Percentiles rank a stretch among this genome's conserved stretches.
Conservation (phyloP, 2,797 vertebrate genomes). For the Balearica regulorum region DNA sequence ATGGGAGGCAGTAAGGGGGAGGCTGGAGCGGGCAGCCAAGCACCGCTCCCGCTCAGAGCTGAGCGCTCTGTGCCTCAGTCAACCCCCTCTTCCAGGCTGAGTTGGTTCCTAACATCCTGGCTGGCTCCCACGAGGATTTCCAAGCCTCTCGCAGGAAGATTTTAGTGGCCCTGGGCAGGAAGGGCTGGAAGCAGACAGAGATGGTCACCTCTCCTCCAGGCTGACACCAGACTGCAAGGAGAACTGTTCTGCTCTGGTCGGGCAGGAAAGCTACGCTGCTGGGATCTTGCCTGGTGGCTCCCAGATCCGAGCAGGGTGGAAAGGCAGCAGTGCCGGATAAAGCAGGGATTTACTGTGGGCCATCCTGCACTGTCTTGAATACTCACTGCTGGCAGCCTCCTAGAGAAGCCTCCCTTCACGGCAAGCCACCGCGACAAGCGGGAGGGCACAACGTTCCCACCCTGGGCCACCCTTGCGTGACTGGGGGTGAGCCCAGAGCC, state of each 20-base stretch:
- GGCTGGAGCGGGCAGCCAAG: slow-evolving; percentile 1
- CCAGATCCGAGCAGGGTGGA: background rate
- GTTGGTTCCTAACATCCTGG: background rate
- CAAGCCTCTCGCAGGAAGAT: background rate
- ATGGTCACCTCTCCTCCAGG: background rate
- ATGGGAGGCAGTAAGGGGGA: background rate
- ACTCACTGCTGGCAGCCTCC: background rate
- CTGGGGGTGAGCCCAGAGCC: background rate
- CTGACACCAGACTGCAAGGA: background rate
- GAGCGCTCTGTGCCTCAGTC: background rate
- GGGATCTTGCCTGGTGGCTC: background rate
- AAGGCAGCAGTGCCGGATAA: background rate
- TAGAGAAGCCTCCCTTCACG: background rate
- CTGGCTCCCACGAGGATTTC: background rate
- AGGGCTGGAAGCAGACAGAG: background rate
- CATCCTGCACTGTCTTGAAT: background rate
- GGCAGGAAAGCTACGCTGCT: background rate
- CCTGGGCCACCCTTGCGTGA: accelerated
- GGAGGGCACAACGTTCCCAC: background rate
- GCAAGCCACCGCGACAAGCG: background rate
- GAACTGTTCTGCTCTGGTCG: background rate
- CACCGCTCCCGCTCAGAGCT: background rate
- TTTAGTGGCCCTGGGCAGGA: background rate
- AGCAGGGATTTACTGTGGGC: background rate
- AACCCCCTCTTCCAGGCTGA: background rate